Conservation (phyloP, 1,140 invertebrate genomes). For the Eufriesea mexicana region DNA sequence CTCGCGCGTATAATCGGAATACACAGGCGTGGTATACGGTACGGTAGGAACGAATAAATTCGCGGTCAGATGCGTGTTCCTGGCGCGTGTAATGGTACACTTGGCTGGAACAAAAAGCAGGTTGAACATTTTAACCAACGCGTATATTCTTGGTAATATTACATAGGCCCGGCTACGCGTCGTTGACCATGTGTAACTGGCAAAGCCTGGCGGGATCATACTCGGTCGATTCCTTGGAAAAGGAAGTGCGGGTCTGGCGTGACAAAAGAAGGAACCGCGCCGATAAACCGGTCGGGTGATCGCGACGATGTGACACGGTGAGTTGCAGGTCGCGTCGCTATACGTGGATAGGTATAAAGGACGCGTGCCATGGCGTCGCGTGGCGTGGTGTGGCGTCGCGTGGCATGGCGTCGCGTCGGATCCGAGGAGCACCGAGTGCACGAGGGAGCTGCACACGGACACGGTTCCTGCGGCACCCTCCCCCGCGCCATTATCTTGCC, state of each 20-base stretch:
- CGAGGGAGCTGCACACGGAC: not conserved
- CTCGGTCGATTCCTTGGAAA: not conserved
- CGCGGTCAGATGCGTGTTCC: too few species aligned
- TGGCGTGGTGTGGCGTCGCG: too few species aligned
- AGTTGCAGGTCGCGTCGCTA: constrained; percentile 29
- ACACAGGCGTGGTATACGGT: too few species aligned
- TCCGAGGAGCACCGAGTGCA: constrained; percentile 26
- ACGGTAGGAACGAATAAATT: too few species aligned
- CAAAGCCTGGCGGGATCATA: not conserved
- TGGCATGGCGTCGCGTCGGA: not conserved
- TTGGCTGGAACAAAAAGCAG: too few species aligned
- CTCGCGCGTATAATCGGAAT: too few species aligned
- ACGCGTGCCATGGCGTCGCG: not conserved
- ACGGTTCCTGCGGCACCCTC: constrained; percentile 7
- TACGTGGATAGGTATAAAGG: not conserved
- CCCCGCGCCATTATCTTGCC: constrained; percentile 58
- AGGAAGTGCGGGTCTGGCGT: too few species aligned
- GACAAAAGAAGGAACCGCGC: not conserved
- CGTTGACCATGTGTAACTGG: not conserved
- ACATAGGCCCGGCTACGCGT: not conserved
- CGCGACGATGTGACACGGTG: not conserved
- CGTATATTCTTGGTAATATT: too few species aligned
- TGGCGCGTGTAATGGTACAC: too few species aligned
- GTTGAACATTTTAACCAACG: too few species aligned
- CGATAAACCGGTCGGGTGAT: constrained; percentile 15